phyloP scores from a whole-genome alignment of 2,888 invertebrate genomes.

The Drosophila leonis region DNA sequence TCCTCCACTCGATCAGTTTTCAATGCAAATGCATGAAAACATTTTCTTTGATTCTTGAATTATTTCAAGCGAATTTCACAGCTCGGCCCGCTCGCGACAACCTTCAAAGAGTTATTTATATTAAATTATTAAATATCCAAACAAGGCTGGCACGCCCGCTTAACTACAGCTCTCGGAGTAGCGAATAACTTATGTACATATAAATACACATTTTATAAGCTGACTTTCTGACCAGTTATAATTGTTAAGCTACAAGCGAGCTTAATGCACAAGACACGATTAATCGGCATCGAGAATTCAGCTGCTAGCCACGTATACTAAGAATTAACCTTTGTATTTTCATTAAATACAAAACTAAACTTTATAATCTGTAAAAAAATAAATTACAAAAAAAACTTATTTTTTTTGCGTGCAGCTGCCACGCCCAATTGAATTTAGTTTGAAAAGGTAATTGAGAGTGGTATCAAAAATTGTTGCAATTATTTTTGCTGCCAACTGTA shows the following conservation, averaged over 20 bases:
- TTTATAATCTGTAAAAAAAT: constrained; percentile 2
- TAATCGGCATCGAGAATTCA: constrained; percentile 19
- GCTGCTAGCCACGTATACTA: constrained; percentile 4
- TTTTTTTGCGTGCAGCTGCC: neutral
- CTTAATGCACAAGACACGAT: constrained; percentile 11
- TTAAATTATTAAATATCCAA: constrained; percentile 20
- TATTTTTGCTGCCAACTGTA: neutral
- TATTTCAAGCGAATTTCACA: neutral
- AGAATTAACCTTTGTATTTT: constrained; percentile 38
- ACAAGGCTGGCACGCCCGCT: constrained; percentile 36
- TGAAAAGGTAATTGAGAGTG: constrained; percentile 27
- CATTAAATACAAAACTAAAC: neutral
- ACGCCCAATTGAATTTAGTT: constrained; percentile 36
- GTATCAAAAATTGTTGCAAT: neutral
- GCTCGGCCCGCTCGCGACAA: neutral
- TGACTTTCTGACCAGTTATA: constrained; percentile 8
- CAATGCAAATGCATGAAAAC: neutral
- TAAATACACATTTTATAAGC: constrained; percentile 21
- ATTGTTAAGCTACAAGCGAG: constrained; percentile 13
- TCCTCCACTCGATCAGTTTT: too few relatives aligned
- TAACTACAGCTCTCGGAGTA: constrained; percentile 7
- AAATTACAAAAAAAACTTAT: neutral
- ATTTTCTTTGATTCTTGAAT: neutral
- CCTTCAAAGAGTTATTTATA: constrained; percentile 14
- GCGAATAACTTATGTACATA: constrained; percentile 23